Evolutionary conservation across 2,888 invertebrate genomes (phyloP), one percentile per base, ranked within the genome.

Genomic region (Cryptus viduatorius): DNA sequence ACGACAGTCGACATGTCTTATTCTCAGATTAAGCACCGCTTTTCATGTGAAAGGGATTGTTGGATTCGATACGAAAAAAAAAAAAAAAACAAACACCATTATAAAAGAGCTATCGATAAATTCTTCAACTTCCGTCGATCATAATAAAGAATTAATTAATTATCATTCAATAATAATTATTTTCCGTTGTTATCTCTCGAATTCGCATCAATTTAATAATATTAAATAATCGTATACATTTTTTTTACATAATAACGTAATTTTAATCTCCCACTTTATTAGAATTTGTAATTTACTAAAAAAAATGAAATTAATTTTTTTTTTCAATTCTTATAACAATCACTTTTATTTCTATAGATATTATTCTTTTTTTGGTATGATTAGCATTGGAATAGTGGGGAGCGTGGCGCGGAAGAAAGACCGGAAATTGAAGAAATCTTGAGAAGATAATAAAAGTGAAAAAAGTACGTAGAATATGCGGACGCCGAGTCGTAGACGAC

Each of bases 71-170:
- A 77, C 59, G 53, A 37, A 82, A 77, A 76, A 69, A 77, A 84
- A 85, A 80, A 83, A 83, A 68, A 80, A 61, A 24, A 76, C 82
- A 84, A 82, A 81, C 84, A 85, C 37, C 7, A 8, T 37, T 8
- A 5, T 37, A 8, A 8, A 37, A 37, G 7, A 37, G 1, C 7
- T 1, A 1, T 1, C 37, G 1, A 37, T 37, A 37, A 1, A 37
- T 37, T 37, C 8, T 37, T 37, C 37, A 37, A 37, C 37, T 37
- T 8, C 37, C 3, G 2, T 24, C 24, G 24, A 24, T 24, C 19
- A 19, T 14, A 24, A 24, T 59, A 12, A 59, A 59, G 4, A 56
- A 56, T 56, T 10, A 7, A 50, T 50, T 2, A 1, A 24, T 24
- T 24, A 24, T 24, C 24, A 1, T 16, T 4, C 50, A 50, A n/a